Evolutionary conservation across 2,113 vertebrate genomes (phyloP).

Genomic region (Cyphomyrus discorhynchus): DNA sequence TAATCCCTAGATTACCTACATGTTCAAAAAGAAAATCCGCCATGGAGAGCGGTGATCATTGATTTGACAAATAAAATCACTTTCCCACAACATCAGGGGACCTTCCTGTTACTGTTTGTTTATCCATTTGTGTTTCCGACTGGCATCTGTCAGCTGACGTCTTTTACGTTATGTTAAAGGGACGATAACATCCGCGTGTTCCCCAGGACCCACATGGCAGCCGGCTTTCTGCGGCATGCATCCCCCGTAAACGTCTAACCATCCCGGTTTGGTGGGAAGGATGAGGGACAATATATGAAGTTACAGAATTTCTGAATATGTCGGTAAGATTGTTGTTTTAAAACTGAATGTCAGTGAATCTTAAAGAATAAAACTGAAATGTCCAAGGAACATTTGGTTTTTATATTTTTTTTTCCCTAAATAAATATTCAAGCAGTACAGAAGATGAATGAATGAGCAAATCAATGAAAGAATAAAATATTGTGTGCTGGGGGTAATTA

Average conservation of each 20-base stretch:
- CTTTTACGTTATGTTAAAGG: background rate
- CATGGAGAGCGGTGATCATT: background rate
- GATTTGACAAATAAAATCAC: background rate
- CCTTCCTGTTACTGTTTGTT: background rate
- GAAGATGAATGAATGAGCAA: background rate
- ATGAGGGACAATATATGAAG: background rate
- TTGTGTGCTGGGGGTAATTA: background rate
- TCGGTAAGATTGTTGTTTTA: background rate
- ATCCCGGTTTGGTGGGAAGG: background rate
- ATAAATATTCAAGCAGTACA: background rate
- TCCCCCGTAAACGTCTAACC: background rate
- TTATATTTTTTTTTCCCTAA: background rate
- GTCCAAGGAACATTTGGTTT: background rate
- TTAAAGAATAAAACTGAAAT: background rate
- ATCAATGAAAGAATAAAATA: background rate
- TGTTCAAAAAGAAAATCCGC: background rate
- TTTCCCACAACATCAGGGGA: background rate
- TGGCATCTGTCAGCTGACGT: background rate
- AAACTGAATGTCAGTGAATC: background rate
- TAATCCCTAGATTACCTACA: background rate
- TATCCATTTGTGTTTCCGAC: background rate
- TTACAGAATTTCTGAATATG: background rate
- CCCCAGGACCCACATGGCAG: background rate
- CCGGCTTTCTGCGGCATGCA: background rate
- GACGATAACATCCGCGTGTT: background rate